Percentiles rank a stretch among this genome's conserved stretches.
Conservation (phyloP, 2,797 vertebrate genomes). For the Chrysocyon brachyurus region DNA sequence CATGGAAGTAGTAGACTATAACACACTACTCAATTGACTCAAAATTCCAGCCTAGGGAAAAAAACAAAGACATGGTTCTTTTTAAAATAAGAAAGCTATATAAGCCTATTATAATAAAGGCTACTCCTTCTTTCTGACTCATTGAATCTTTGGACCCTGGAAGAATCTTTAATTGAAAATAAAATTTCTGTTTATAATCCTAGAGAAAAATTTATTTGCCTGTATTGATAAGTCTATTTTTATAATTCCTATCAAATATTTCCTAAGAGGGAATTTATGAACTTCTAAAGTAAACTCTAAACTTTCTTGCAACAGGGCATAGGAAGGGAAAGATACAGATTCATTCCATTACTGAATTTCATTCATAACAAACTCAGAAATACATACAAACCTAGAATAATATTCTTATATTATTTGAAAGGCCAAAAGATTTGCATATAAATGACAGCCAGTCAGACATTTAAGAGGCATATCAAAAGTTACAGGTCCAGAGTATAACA, state of each 20-base stretch:
- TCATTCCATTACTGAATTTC: background rate
- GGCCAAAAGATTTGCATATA: background rate
- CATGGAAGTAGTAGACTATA: background rate
- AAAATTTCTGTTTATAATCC: background rate
- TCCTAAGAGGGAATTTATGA: slow-evolving; percentile 3
- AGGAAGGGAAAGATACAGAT: background rate
- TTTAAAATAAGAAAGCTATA: background rate
- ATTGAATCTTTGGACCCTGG: background rate
- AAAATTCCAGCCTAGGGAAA: background rate
- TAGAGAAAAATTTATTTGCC: slow-evolving; percentile 32
- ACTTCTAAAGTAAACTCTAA: slow-evolving; percentile 49
- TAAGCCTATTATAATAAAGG: background rate
- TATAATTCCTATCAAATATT: slow-evolving; percentile 15
- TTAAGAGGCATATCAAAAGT: background rate
- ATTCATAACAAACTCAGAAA: background rate
- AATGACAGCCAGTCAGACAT: background rate
- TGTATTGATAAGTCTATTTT: background rate
- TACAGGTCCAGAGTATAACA: background rate
- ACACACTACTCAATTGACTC: background rate
- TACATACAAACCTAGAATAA: background rate
- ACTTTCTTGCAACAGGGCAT: background rate
- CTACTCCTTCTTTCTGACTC: background rate
- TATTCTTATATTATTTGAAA: background rate
- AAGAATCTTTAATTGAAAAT: background rate
- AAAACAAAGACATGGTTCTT: background rate